These are phyloP conservation scores for Apogon hyalosoma DNA, from an alignment of 2,797 vertebrate genomes.

Conservation along the genomic window DNA sequence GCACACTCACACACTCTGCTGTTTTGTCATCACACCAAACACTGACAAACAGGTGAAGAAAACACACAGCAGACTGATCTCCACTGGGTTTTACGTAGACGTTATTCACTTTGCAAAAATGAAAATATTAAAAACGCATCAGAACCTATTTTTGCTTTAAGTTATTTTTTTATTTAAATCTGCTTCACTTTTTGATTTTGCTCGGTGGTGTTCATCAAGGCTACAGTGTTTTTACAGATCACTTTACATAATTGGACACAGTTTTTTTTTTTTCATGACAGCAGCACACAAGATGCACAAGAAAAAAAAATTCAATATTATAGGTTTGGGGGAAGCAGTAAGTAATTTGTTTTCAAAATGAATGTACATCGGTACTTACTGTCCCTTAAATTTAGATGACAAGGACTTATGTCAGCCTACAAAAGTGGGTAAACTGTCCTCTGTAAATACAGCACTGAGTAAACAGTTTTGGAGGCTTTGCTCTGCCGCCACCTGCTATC, in stretches of 20 bases:
- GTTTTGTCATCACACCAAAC: conserved; percentile 60
- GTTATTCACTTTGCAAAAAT: neutral
- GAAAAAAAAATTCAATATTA: conserved; percentile 1
- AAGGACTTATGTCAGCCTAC: conserved; percentile 17
- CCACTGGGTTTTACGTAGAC: neutral
- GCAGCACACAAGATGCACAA: neutral
- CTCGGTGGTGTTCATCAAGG: too few species aligned
- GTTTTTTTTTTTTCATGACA: neutral
- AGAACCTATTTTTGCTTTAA: neutral
- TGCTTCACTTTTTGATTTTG: neutral
- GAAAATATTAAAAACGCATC: neutral
- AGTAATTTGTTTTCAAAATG: conserved; percentile 6
- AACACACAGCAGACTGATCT: neutral
- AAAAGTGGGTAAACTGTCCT: conserved; percentile 42
- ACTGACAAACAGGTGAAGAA: conserved; percentile 33
- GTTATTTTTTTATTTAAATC: neutral
- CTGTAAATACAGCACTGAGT: conserved; percentile 62
- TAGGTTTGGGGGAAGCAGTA: neutral
- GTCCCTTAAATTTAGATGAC: conserved; percentile 33
- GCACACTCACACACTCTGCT: conserved; percentile 33
- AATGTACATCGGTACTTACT: neutral
- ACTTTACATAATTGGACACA: conserved; percentile 3
- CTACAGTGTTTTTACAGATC: neutral
- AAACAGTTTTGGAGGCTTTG: conserved; percentile 56
- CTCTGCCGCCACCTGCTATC: conserved; percentile 59